Evolutionary conservation across 2,797 vertebrate species (phyloP).

Genomic region (Enteromius fasciolatus): DNA sequence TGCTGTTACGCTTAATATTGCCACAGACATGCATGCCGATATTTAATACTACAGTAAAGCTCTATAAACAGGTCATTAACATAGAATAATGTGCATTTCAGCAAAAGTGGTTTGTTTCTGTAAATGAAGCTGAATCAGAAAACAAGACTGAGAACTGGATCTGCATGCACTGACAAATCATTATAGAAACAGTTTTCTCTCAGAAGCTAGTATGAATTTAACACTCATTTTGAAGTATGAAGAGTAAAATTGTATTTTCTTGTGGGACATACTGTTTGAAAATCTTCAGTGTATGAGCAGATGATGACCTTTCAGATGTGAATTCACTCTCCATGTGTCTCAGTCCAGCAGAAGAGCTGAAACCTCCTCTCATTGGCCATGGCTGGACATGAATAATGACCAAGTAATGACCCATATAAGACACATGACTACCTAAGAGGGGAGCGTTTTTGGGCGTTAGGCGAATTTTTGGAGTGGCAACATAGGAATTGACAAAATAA

Average conservation of each 20-base stretch:
- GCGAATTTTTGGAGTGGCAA: neutral
- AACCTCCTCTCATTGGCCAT: neutral
- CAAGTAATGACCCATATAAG: neutral
- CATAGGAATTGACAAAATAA: neutral
- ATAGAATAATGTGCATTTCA: neutral
- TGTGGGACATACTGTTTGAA: neutral
- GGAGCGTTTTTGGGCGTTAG: neutral
- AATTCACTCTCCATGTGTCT: neutral
- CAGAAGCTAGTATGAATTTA: neutral
- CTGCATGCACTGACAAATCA: neutral
- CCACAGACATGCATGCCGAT: neutral
- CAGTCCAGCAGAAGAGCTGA: neutral
- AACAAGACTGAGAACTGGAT: neutral
- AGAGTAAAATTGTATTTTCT: neutral
- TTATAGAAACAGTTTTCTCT: neutral
- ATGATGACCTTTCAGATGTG: neutral
- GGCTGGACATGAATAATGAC: neutral
- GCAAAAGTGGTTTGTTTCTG: neutral
- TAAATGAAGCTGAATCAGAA: neutral
- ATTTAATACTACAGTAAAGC: neutral
- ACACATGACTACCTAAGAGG: neutral
- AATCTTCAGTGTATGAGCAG: neutral
- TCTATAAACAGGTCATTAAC: neutral
- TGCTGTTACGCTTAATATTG: neutral
- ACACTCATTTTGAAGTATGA: neutral